Base-by-base conservation (phyloP, 2,113 vertebrate genomes). In the Heterocephalus glaber region DNA sequence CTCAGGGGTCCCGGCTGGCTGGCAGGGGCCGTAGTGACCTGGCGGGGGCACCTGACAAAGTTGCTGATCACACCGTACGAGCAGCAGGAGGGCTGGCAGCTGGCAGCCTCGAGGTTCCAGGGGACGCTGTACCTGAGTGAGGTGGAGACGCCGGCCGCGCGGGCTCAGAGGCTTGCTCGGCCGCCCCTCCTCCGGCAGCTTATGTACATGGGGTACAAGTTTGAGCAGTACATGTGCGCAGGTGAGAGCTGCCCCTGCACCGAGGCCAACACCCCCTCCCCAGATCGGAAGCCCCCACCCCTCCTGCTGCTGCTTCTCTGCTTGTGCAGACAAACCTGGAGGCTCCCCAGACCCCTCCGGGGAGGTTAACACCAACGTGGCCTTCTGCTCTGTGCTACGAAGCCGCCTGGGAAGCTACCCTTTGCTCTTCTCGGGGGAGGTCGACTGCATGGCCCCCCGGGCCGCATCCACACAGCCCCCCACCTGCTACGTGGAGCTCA, bases 141-240 rank as follows among this genome's bases (percentile, higher is more conserved):
- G 93, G 98, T 99, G 95, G 99, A 99, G 96, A 99, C 99, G 0
- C 98, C 99, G 4, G 97, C 98, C 0, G 99, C 99, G 30, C 94
- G 96, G 16, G 96, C 66, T 54, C 98, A 98, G 70, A 98, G 97
- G 88, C 98, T 99, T 38, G 98, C 98, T 61, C 98, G 98, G 65
- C 97, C 99, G 0, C 98, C 97, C 33, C 97, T 98, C 66, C 98
- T 99, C n/a, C 94, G 98, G 65, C 99, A 99, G 97, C 99, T 99
- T 98, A 99, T 97, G 98, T 99, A 99, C 98, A 99, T 99, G 99
- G 99, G 99, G 8, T 99, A 99, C 98, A 99, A 99, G 98, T 99
- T 99, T 92, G 99, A 99, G 97, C 99, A 99, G 96, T 99, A 99
- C 97, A 98, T 98, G 94, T 99, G 99, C 96, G 98, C 99, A 98